Conservation (phyloP, 2,888 invertebrate species). For the Trissolcus japonicus region DNA sequence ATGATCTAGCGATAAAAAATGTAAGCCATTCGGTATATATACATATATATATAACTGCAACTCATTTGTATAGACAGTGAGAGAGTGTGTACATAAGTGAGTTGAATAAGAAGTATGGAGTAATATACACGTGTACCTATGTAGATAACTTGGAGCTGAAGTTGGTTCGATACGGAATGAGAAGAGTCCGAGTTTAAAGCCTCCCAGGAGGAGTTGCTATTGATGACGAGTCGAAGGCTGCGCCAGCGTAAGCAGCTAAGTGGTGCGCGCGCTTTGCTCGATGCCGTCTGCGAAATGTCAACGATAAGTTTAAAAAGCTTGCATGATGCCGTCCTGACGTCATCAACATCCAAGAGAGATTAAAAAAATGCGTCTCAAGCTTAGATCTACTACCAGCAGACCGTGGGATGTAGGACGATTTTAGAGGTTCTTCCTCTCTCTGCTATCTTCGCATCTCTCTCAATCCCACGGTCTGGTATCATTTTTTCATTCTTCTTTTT, state of each 20-base stretch:
- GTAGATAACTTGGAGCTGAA: slow-evolving; percentile 32
- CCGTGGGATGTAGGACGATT: no score
- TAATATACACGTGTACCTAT: slow-evolving; percentile 27
- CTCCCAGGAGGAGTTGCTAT: slow-evolving; percentile 23
- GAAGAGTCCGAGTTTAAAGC: slow-evolving; percentile 41
- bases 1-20: no score
- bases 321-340: slow-evolving; percentile 41
- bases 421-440: no score
- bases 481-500: not conserved
- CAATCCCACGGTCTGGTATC: slow-evolving; percentile 1
- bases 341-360: slow-evolving; percentile 38
- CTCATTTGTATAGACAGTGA: not conserved
- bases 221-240: slow-evolving; percentile 44
- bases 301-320: slow-evolving; percentile 48
- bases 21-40: not conserved
- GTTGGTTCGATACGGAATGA: slow-evolving; percentile 23
- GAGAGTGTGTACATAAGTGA: slow-evolving; percentile 23
- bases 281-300: slow-evolving; percentile 58
- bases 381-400: no score
- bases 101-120: slow-evolving; percentile 28
- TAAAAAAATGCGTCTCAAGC: not conserved
- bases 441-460: not conserved
- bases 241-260: slow-evolving; percentile 64
- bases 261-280: slow-evolving; percentile 58
- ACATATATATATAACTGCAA: not conserved